These are phyloP conservation scores for Zaprionus taronus DNA, from an alignment of 1,140 invertebrate genomes.

Conservation along the genomic window DNA sequence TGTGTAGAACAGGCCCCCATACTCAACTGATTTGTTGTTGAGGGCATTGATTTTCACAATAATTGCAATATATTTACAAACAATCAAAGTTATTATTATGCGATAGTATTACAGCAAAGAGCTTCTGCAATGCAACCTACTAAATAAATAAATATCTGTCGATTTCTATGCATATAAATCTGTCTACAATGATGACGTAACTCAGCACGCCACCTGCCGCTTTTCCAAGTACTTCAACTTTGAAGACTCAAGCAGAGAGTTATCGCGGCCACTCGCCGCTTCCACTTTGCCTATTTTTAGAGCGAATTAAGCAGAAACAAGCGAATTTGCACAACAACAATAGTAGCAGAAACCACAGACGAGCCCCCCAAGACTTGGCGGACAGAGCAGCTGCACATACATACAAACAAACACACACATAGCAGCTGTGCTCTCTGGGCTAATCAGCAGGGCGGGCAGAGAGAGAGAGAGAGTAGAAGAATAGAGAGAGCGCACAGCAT, in stretches of 20 bases:
- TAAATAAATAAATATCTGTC: neutral
- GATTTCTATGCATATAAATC: neutral
- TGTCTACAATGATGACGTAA: constrained; percentile 10
- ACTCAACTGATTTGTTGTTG: neutral
- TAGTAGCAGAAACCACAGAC: constrained; percentile 29
- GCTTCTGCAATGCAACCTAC: neutral
- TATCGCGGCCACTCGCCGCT: constrained; percentile 15
- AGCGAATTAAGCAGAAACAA: constrained; percentile 38
- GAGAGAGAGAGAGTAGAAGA: constrained; percentile 21
- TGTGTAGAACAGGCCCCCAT: neutral
- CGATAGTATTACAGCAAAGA: neutral
- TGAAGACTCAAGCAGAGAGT: constrained; percentile 23
- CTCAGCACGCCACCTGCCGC: constrained; percentile 10
- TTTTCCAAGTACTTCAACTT: constrained; percentile 28
- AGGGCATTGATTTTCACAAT: neutral
- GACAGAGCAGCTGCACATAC: constrained; percentile 35
- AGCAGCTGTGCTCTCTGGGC: constrained; percentile 13
- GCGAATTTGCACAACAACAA: constrained; percentile 27
- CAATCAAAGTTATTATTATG: neutral
- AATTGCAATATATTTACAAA: neutral
- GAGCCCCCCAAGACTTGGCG: constrained; percentile 62
- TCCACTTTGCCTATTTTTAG: constrained; percentile 62
- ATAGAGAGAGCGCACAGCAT: neutral
- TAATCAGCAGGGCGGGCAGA: constrained; percentile 5
- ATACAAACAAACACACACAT: constrained; percentile 15